Evolutionary conservation across 1,140 invertebrate genomes (phyloP), one percentile per base, ranked within the genome.

Genomic region (Ips typographus): DNA sequence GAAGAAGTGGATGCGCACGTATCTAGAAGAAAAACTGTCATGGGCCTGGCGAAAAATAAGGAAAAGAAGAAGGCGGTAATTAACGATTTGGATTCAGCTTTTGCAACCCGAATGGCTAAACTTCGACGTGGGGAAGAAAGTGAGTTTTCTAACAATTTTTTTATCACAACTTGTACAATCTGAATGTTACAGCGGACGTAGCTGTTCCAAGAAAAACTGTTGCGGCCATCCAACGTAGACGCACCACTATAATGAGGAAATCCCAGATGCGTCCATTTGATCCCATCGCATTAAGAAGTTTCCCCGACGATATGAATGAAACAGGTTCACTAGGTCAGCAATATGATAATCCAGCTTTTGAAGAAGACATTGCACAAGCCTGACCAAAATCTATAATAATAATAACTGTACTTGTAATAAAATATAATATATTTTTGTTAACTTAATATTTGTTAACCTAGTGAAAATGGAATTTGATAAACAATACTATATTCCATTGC

Each of bases 1-100:
- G 76, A 80, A 1, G 74, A 79, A 4, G 49, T 68, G 6, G 76
- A 78, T 4, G 60, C 72, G n/a, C 53, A 69, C 38, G 72, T 74
- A 22, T 60, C 59, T 41, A 70, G 55, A 51, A 71, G 76, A 59
- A 72, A 74, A 47, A 76, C 76, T 36, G 64, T 73, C 5, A 51
- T 65, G 49, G 51, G 53, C 40, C 47, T 73, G 41, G 71, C 65
- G 37, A 37, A 70, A 41, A 71, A 73, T 4, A 73, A 66, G 65
- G 56, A 58, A 5, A 68, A 70, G 52, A 70, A 65, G 52, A 22
- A 40, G 2, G 65, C 72, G 4, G 40, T 63, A 36, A 73, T 73
- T 8, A 68, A 71, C 39, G 66, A 71, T 55, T 49, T 73, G 43
- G 70, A 73, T 42, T 39, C 66, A 3, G 72, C 72, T 3, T 73